These are phyloP conservation scores for Leptopterna dolabrata DNA, from an alignment of 2,888 invertebrate genomes.

Conservation along the genomic window DNA sequence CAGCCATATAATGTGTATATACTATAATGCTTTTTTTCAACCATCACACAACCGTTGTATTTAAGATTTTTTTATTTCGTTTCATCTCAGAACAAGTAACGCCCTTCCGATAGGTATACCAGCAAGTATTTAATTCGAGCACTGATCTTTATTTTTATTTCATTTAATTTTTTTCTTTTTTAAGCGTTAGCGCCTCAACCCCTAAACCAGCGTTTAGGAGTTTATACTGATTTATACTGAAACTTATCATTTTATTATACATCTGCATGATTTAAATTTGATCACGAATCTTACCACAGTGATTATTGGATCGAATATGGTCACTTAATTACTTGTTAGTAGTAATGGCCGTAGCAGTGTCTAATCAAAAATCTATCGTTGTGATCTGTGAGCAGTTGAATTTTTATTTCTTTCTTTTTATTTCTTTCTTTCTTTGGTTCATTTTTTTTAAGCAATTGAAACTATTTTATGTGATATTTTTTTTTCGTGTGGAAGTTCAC, in stretches of 20 bases:
- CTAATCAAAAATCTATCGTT: background rate
- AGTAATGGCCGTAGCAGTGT: background rate
- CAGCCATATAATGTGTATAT: background rate
- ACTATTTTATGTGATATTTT: slow-evolving; percentile 29
- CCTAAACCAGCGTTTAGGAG: too few relatives aligned
- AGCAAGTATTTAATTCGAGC: too few relatives aligned
- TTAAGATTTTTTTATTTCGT: background rate
- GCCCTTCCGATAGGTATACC: too few relatives aligned
- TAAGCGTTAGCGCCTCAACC: too few relatives aligned
- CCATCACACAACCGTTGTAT: background rate
- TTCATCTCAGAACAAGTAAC: too few relatives aligned
- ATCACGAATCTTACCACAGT: too few relatives aligned
- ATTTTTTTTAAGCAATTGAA: background rate
- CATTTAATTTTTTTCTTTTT: too few relatives aligned
- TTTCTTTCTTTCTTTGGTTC: too few relatives aligned
- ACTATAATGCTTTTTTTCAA: background rate
- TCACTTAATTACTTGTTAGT: background rate
- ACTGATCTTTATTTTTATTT: too few relatives aligned
- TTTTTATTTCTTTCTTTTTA: background rate
- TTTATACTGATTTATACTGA: too few relatives aligned
- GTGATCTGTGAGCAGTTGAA: background rate
- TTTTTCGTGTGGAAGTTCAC: background rate
- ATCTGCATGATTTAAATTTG: too few relatives aligned
- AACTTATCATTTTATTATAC: too few relatives aligned
- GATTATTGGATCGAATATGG: background rate